Percentiles rank a stretch among this genome's conserved stretches.
Conservation (phyloP, 2,888 invertebrate genomes). For the Epirrhoe alternata region DNA sequence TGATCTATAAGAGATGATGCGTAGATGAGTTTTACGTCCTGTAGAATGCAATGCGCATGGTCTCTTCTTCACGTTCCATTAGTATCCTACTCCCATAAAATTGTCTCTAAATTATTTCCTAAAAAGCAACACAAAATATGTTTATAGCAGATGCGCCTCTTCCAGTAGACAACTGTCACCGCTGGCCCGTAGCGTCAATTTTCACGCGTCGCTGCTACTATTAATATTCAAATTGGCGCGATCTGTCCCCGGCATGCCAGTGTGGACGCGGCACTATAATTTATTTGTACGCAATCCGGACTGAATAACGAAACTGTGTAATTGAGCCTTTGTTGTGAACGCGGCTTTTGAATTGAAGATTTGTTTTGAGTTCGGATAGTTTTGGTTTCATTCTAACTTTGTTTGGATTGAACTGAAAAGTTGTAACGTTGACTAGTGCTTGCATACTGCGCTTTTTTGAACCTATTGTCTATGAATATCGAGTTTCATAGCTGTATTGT, state of each 20-base stretch:
- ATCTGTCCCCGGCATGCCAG: slow-evolving; percentile 71
- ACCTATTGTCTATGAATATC: too few species aligned
- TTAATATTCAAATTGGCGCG: slow-evolving; percentile 84
- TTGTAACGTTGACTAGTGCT: neutral
- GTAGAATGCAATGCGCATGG: too few species aligned
- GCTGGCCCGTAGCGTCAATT: slow-evolving; percentile 64
- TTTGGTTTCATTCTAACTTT: slow-evolving; percentile 2
- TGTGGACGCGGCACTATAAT: slow-evolving; percentile 69
- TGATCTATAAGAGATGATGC: too few species aligned
- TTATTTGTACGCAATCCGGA: slow-evolving; percentile 65
- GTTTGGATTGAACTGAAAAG: neutral
- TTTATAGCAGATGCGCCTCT: slow-evolving; percentile 25
- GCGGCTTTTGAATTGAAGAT: slow-evolving; percentile 22
- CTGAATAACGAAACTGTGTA: slow-evolving; percentile 54
- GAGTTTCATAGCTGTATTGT: too few species aligned
- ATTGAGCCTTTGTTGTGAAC: slow-evolving; percentile 45
- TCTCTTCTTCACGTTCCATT: too few species aligned
- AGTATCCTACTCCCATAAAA: too few species aligned
- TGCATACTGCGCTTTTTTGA: too few species aligned
- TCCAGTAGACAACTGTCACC: slow-evolving; percentile 44
- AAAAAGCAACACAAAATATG: neutral
- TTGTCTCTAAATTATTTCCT: neutral
- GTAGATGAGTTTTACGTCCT: too few species aligned
- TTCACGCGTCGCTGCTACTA: slow-evolving; percentile 79
- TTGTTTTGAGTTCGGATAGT: slow-evolving; percentile 5